Conservation (phyloP, 2,888 invertebrate species). For the Acheta domesticus region DNA sequence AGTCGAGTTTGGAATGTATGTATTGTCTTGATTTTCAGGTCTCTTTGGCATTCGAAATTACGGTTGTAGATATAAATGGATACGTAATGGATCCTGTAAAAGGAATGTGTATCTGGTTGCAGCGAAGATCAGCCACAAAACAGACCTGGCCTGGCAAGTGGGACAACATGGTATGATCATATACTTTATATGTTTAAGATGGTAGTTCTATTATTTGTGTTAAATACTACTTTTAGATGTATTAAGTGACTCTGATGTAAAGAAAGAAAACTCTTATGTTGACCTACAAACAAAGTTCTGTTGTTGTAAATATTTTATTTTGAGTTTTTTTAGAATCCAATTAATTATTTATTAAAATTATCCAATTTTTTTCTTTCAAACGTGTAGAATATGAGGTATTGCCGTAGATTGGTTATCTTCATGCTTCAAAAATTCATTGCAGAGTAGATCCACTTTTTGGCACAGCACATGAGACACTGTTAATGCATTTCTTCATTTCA, state of each 20-base stretch:
- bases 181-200: background rate
- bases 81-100: constrained; percentile 81
- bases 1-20: too few species aligned
- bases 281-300: too few species aligned
- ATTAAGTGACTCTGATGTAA: background rate
- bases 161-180: constrained; percentile 75
- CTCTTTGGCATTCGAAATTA: constrained; percentile 91
- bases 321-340: too few species aligned
- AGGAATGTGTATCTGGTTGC: constrained; percentile 88
- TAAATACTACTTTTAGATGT: background rate
- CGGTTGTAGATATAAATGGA: constrained; percentile 92
- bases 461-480: too few species aligned
- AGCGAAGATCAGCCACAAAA: constrained; percentile 84
- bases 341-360: too few species aligned
- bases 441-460: too few species aligned
- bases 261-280: background rate
- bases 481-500: too few species aligned
- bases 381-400: too few species aligned
- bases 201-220: background rate
- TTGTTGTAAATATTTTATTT: too few species aligned
- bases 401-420: too few species aligned
- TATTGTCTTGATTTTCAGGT: constrained; percentile 45
- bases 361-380: too few species aligned
- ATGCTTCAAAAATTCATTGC: too few species aligned
- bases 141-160: constrained; percentile 94